phyloP scores from a whole-genome alignment of 2,888 invertebrate species.

The Lochmaea capreae region DNA sequence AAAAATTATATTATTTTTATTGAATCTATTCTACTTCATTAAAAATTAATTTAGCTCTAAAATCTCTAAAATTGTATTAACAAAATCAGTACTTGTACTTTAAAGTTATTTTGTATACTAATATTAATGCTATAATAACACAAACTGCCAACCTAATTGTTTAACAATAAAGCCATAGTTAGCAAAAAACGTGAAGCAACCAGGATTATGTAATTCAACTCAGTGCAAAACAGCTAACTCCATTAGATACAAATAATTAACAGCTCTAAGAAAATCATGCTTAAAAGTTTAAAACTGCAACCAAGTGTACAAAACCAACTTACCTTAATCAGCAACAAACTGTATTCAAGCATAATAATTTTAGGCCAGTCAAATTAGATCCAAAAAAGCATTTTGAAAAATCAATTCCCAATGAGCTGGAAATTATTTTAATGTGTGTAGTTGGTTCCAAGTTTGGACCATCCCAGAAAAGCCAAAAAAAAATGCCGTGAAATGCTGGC shows the following conservation, averaged over 20 bases:
- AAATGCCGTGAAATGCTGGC: no score
- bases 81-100: neutral
- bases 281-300: slow-evolving; percentile 3
- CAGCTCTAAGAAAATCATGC: slow-evolving; percentile 7
- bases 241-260: slow-evolving; percentile 12
- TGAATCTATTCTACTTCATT: neutral
- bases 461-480: no score
- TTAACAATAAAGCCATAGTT: slow-evolving; percentile 2
- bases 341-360: slow-evolving; percentile 4
- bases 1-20: neutral
- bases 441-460: no score
- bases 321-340: slow-evolving; percentile 10
- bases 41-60: neutral
- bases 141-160: slow-evolving; percentile 2
- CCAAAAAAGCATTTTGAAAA: neutral
- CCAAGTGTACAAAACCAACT: neutral
- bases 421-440: no score
- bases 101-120: neutral
- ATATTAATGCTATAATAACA: slow-evolving; percentile 6
- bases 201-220: slow-evolving; percentile 16
- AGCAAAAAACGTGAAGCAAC: slow-evolving; percentile 15
- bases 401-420: no score
- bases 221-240: slow-evolving; percentile 21
- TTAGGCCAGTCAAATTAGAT: no score
- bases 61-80: neutral